These are phyloP conservation scores for Oscheius sp. DNA, from an alignment of 2,888 invertebrate species.

Conservation along the genomic window DNA sequence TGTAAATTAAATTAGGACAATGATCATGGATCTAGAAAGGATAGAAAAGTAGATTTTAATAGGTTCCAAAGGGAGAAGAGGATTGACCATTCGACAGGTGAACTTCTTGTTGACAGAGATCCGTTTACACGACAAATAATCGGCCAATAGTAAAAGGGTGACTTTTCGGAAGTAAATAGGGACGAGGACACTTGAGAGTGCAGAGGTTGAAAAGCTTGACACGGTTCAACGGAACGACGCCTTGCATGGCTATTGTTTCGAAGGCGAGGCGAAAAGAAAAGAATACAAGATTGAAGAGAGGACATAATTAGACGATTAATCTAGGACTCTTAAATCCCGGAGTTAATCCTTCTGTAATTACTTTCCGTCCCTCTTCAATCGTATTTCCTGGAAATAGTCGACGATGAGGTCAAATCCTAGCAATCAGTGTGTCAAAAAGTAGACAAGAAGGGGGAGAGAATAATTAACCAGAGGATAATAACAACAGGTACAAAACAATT, in stretches of 20 bases:
- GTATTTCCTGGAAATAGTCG: neutral
- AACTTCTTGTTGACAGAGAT: too few relatives aligned
- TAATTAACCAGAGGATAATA: neutral
- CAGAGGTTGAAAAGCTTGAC: too few relatives aligned
- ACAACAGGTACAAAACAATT: neutral
- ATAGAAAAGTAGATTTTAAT: too few relatives aligned
- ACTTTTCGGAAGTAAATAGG: neutral
- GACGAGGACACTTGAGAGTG: too few relatives aligned
- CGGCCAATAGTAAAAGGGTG: neutral
- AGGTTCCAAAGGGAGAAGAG: too few relatives aligned
- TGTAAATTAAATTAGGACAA: too few relatives aligned
- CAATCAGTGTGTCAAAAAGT: neutral
- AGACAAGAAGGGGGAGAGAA: neutral
- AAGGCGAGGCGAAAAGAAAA: neutral
- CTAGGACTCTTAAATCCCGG: neutral
- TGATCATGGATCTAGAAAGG: too few relatives aligned
- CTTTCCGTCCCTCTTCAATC: neutral
- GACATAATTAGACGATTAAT: slow-evolving; percentile 21
- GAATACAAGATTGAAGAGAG: neutral
- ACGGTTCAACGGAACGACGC: too few relatives aligned
- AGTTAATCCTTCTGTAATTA: slow-evolving; percentile 18
- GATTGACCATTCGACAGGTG: too few relatives aligned
- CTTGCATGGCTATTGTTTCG: neutral
- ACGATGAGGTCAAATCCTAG: neutral
- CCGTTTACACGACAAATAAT: too few relatives aligned